Conservation (phyloP, 2,888 invertebrate genomes). For the Troides oblongomaculatus region DNA sequence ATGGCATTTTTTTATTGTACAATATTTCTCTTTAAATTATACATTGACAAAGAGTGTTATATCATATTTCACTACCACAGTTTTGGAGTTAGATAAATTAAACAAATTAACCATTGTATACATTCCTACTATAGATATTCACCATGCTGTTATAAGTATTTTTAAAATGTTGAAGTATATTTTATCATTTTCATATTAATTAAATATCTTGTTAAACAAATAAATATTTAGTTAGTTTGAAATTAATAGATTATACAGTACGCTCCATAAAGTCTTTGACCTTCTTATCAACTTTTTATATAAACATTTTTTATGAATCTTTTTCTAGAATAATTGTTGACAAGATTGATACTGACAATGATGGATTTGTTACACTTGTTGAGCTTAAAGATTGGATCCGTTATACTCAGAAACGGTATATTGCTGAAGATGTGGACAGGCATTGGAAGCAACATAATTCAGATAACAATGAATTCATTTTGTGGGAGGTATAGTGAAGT, state of each 20-base stretch:
- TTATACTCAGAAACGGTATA: slow-evolving; percentile 95
- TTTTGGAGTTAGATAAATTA: slow-evolving; percentile 2
- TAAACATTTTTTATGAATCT: slow-evolving; percentile 10
- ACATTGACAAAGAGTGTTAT: too few species aligned
- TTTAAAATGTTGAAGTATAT: too few species aligned
- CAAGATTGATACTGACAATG: slow-evolving; percentile 93
- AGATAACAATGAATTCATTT: slow-evolving; percentile 85
- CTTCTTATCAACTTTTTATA: slow-evolving; percentile 38
- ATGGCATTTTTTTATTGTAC: too few species aligned
- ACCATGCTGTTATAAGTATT: too few species aligned
- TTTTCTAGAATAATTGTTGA: slow-evolving; percentile 90
- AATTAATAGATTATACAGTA: not conserved
- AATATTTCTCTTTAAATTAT: not conserved
- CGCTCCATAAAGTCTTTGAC: slow-evolving; percentile 36
- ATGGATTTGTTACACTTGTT: slow-evolving; percentile 89
- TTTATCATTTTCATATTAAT: too few species aligned
- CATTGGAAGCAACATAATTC: slow-evolving; percentile 96
- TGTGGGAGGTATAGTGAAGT: slow-evolving; percentile 85
- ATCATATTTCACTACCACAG: not conserved
- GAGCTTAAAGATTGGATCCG: slow-evolving; percentile 98
- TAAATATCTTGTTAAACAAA: too few species aligned
- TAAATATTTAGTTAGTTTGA: not conserved
- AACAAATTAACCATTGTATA: not conserved
- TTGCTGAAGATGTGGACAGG: slow-evolving; percentile 93
- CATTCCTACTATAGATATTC: not conserved